Evolutionary conservation across 2,888 invertebrate species (phyloP).

Genomic region (Selenia dentaria): DNA sequence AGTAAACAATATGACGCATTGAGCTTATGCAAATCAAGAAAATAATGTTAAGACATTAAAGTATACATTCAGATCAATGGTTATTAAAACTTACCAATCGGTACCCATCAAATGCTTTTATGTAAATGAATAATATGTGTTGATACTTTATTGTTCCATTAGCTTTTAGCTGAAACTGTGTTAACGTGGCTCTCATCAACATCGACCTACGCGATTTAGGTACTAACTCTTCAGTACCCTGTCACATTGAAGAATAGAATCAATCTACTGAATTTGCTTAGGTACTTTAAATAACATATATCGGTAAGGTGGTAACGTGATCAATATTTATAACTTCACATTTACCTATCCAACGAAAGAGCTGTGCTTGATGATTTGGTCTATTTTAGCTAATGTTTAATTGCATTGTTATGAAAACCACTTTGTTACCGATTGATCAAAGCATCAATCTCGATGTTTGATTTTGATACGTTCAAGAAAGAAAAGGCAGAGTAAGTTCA

Average conservation of each 20-base stretch:
- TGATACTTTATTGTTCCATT: conserved; percentile 50
- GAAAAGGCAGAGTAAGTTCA: no score
- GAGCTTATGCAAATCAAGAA: no score
- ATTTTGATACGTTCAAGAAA: conserved; percentile 4
- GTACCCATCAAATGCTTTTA: conserved; percentile 27
- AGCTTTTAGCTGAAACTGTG: conserved; percentile 46
- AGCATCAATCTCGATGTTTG: conserved; percentile 2
- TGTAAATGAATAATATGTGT: conserved; percentile 42
- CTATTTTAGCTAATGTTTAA: conserved; percentile 22
- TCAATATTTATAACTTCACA: conserved; percentile 18
- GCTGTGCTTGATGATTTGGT: conserved; percentile 17
- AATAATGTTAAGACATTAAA: no score
- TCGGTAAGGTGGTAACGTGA: conserved; percentile 5
- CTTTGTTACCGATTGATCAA: conserved; percentile 23
- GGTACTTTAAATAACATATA: neutral
- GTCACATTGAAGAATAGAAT: neutral
- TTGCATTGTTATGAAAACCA: conserved; percentile 25
- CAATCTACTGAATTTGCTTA: neutral
- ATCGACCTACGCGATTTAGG: conserved; percentile 39
- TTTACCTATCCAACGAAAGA: conserved; percentile 25
- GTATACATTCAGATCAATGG: conserved; percentile 13
- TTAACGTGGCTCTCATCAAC: conserved; percentile 43
- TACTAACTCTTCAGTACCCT: conserved; percentile 3
- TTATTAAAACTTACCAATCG: conserved; percentile 23
- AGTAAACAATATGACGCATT: no score